phyloP scores from a whole-genome alignment of 2,113 vertebrate genomes.

The Xenus cinereus region DNA sequence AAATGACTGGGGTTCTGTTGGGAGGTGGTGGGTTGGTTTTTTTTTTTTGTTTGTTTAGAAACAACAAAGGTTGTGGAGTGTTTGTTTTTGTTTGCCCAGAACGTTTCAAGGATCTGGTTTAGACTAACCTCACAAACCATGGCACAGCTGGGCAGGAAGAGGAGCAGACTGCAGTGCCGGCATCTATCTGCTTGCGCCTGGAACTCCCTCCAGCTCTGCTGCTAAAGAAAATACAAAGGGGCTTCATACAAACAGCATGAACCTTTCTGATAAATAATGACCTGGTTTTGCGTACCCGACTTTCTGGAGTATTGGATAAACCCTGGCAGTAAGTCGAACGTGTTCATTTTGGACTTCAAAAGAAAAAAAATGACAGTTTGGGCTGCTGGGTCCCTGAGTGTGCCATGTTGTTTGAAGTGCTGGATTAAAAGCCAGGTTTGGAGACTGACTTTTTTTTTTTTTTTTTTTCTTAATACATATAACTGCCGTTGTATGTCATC shows the following conservation, averaged over 20 bases:
- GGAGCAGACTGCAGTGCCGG: constrained; percentile 3
- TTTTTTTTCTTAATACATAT: not conserved
- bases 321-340: not conserved
- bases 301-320: not conserved
- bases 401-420: not conserved
- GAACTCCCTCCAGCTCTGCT: not conserved
- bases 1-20: not conserved
- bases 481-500: not conserved
- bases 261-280: not conserved
- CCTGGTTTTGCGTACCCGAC: not conserved
- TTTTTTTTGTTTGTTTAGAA: constrained; percentile 2
- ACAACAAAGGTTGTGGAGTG: constrained; percentile 38
- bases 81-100: constrained; percentile 52
- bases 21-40: not conserved
- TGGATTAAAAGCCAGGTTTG: not conserved
- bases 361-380: not conserved
- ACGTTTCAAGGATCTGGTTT: constrained; percentile 37
- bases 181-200: not conserved
- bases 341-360: not conserved
- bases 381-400: not conserved
- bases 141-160: constrained; percentile 68
- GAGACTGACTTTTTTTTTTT: not conserved
- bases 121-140: constrained; percentile 34
- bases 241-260: not conserved
- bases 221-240: not conserved